Percentiles rank a stretch among this genome's conserved stretches.
Conservation (phyloP, 2,797 vertebrate genomes). For the Poecilia gillii region DNA sequence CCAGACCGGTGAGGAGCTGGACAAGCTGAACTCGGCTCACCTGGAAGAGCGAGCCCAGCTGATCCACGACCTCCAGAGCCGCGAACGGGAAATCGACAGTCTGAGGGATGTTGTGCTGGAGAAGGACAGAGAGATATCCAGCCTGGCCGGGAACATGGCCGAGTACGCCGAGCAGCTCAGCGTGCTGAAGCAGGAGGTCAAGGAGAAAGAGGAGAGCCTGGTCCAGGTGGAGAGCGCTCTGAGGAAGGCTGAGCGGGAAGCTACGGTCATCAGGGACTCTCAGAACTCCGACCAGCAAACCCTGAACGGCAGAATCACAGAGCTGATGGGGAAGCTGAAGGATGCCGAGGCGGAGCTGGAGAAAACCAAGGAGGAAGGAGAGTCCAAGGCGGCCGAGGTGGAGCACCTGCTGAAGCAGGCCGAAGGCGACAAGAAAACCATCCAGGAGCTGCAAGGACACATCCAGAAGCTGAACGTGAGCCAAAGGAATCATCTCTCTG, state of each 20-base stretch:
- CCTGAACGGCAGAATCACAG: conserved; percentile 79
- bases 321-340: conserved; percentile 79
- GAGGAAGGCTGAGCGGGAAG: conserved; percentile 81
- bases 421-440: conserved; percentile 74
- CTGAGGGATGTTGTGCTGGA: conserved; percentile 85
- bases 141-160: conserved; percentile 77
- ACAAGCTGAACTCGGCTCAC: conserved; percentile 87
- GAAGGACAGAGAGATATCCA: conserved; percentile 86
- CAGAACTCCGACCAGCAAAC: conserved; percentile 84
- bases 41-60: conserved; percentile 90
- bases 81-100: conserved; percentile 89
- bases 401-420: conserved; percentile 80
- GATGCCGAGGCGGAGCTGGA: conserved; percentile 75
- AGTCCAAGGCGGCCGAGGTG: conserved; percentile 76
- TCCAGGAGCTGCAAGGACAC: conserved; percentile 81
- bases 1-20: conserved; percentile 91
- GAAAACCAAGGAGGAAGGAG: conserved; percentile 70
- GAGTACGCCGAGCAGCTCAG: conserved; percentile 87
- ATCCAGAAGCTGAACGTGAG: conserved; percentile 75
- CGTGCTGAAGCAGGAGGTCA: conserved; percentile 82
- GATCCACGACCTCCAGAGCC: conserved; percentile 89
- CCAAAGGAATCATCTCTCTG: conserved; percentile 77
- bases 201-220: conserved; percentile 85
- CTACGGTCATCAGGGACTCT: conserved; percentile 78
- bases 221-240: conserved; percentile 78